Percentiles rank a stretch among this genome's conserved stretches.
Evolutionary conservation across 1,140 invertebrate species (phyloP).

Genomic region (Atopsyche davidsoni): DNA sequence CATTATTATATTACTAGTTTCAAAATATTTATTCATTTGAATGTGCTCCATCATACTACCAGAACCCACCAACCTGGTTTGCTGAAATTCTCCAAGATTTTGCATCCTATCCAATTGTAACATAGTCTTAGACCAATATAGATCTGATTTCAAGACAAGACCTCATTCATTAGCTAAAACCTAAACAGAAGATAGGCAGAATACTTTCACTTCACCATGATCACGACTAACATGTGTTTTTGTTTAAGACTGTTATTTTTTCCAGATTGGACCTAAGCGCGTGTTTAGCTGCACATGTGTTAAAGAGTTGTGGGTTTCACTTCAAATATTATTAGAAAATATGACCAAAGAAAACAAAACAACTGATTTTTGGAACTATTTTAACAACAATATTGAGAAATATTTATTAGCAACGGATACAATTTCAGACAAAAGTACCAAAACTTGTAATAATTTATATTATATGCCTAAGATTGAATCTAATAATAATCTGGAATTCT

Average conservation of each 20-base stretch:
- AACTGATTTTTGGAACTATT: slow-evolving; percentile 25
- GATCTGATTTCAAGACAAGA: no score
- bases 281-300: slow-evolving; percentile 27
- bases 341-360: slow-evolving; percentile 19
- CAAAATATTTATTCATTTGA: neutral
- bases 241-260: slow-evolving; percentile 6
- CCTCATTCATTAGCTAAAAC: neutral
- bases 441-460: slow-evolving; percentile 14
- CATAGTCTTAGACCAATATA: no score
- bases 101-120: no score
- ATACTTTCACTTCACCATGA: neutral
- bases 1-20: neutral
- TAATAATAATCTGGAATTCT: slow-evolving; percentile 19
- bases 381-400: slow-evolving; percentile 22
- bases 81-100: no score
- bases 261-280: slow-evolving; percentile 19
- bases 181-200: neutral
- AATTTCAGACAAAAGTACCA: neutral
- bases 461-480: slow-evolving; percentile 21
- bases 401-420: slow-evolving; percentile 14
- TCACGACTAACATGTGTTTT: neutral
- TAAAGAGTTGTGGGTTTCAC: slow-evolving; percentile 19
- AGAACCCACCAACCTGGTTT: no score
- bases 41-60: no score
- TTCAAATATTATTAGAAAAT: slow-evolving; percentile 22